Conservation (phyloP, 2,888 invertebrate genomes). For the Acanthosoma haemorrhoidale region DNA sequence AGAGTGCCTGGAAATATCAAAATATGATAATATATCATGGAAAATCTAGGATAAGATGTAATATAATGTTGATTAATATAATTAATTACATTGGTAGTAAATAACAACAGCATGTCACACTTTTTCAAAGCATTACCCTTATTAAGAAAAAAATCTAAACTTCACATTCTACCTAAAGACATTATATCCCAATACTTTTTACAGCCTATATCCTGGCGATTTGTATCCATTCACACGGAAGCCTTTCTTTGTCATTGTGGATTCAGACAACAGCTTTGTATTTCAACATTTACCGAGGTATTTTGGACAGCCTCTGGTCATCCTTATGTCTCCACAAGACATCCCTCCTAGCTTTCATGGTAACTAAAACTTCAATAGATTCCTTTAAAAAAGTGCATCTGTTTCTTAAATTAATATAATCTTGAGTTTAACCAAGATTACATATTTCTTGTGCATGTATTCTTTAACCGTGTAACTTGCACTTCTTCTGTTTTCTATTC, state of each 20-base stretch:
- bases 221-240: conserved; percentile 86
- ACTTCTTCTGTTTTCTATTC: background rate
- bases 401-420: background rate
- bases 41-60: too few species aligned
- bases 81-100: too few species aligned
- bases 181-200: conserved; percentile 32
- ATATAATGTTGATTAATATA: too few species aligned
- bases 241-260: conserved; percentile 88
- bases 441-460: background rate
- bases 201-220: conserved; percentile 83
- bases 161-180: background rate
- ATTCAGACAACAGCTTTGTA: conserved; percentile 90
- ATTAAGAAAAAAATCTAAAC: background rate
- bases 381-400: background rate
- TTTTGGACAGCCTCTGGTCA: conserved; percentile 89
- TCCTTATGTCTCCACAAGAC: conserved; percentile 90
- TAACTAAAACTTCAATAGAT: conserved; percentile 45
- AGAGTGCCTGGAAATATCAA: too few species aligned
- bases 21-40: too few species aligned
- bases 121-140: background rate
- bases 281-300: conserved; percentile 85
- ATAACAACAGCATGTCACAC: background rate
- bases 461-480: background rate
- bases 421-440: background rate
- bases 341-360: conserved; percentile 78